Base-by-base conservation (phyloP, 2,113 vertebrate species). In the Abramis brama region DNA sequence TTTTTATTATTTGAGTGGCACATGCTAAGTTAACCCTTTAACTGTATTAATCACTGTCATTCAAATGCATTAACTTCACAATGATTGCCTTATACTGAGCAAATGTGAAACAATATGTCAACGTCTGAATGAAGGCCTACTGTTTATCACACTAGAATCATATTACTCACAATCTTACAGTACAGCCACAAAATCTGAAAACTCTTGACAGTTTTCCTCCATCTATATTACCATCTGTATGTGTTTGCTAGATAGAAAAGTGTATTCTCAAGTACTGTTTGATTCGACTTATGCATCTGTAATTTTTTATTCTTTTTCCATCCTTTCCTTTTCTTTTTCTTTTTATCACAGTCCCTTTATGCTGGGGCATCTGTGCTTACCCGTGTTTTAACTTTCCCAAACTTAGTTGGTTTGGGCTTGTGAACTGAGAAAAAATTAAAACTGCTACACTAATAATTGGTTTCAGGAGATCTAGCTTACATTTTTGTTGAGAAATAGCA, bases 151-250 rank as follows among this genome's bases (percentile, higher is more conserved):
- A 50, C 81, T 55, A 83, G 68, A 43, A 91, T 91, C 47, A 55
- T 55, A 77, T 92, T 89, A 85, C 88, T 62, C 89, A 90, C 66
- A 80, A 70, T 89, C 83, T 79, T 89, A 64, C 84, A 85, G 60
- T 87, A 88, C 91, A 90, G 91, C 85, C 73, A 85, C 88, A 90
- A 64, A 11, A 68, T 88, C 47, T 52, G 82, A 73, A 88, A 87
- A 85, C 81, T 86, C 86, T 90, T 91, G 84, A 86, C 75, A 90
- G 87, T 89, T 55, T 81, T 0, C 77, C 62, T 55, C 59, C 77
- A 52, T 59, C 62, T 71, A 4, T 71, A 71, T n/a, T 71, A 43
- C 36, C 0, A 43, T 43, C 36, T 71, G 21, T 71, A 64, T 27
- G 68, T 43, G 21, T 71, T 39, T 71, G 21, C 68, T 43, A 45